Base-by-base conservation (phyloP, 2,888 invertebrate genomes). In the Oligia strigilis region DNA sequence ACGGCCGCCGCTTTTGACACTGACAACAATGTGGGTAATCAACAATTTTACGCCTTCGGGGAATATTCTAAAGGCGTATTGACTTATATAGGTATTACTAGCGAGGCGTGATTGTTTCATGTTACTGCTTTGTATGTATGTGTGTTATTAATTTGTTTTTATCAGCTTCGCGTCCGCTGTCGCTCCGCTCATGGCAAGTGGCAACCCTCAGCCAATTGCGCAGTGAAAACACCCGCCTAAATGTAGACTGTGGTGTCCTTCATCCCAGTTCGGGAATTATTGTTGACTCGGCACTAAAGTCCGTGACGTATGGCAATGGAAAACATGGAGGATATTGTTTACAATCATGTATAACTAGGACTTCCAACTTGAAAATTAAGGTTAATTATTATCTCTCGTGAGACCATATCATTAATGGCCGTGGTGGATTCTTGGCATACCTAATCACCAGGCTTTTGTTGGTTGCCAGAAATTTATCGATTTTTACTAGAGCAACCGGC, bases 231-330 rank as follows among this genome's bases (percentile, higher is more conserved):
- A 73, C 69, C 60, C 65, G 58, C 67, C 60, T 77, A 75, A 78
- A 76, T 76, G 75, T 77, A 72, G 75, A 67, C 72, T 66, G 71
- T 49, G n/a, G 49, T 82, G 80, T 81, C 81, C 84, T 84, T 73
- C 71, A 77, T 84, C 77, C 70, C 79, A 55, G 72, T 84, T 80
- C 80, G 77, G 76, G 74, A 79, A 65, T 78, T 69, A 85, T 78
- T 88, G 88, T 88, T 88, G 85, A 87, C 66, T 78, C 66, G 67
- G 62, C 82, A 83, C 55, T 89, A 85, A 89, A 89, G n/a, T 80
- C 40, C 46, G 76, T 80, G 79, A 88, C 43, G 72, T 78, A 89
- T 67, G 79, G 73, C 65, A 69, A 73, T 75, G 67, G 71, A 72
- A 75, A 72, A 66, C 6, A 70, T n/a, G 62, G 65, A 29, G 60